phyloP scores from a whole-genome alignment of 37 sponge, comb jelly and placozoan species.

The Ianthella basta region DNA sequence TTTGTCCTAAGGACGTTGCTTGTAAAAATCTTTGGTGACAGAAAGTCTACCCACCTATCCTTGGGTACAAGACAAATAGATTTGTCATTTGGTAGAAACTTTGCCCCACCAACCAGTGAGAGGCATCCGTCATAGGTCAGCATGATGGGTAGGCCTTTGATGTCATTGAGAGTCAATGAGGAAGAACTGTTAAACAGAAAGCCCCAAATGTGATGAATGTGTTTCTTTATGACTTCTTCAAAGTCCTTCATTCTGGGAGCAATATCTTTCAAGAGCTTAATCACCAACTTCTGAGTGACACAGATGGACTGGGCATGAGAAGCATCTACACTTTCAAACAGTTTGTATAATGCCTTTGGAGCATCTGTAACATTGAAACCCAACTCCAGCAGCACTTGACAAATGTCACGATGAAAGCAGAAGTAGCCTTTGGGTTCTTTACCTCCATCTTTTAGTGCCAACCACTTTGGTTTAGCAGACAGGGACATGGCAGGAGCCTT shows the following conservation, averaged over 20 bases:
- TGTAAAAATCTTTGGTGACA: neutral
- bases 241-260: too few relatives aligned
- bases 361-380: neutral
- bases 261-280: too few relatives aligned
- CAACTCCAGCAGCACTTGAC: neutral
- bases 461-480: neutral
- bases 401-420: too few relatives aligned
- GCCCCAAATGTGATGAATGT: too few relatives aligned
- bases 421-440: neutral
- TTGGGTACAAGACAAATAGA: neutral
- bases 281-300: too few relatives aligned
- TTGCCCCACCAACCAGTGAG: neutral
- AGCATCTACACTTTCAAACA: too few relatives aligned
- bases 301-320: too few relatives aligned
- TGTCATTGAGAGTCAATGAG: too few relatives aligned
- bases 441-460: neutral
- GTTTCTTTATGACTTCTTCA: too few relatives aligned
- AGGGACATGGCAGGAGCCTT: too few relatives aligned
- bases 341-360: neutral
- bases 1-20: too few relatives aligned
- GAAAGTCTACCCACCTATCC: neutral
- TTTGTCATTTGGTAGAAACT: neutral
- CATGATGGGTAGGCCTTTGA: conserved; percentile 6
- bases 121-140: neutral
- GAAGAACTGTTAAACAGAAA: too few relatives aligned